Base-by-base conservation (phyloP, 2,888 invertebrate species). In the Diploptera punctata region DNA sequence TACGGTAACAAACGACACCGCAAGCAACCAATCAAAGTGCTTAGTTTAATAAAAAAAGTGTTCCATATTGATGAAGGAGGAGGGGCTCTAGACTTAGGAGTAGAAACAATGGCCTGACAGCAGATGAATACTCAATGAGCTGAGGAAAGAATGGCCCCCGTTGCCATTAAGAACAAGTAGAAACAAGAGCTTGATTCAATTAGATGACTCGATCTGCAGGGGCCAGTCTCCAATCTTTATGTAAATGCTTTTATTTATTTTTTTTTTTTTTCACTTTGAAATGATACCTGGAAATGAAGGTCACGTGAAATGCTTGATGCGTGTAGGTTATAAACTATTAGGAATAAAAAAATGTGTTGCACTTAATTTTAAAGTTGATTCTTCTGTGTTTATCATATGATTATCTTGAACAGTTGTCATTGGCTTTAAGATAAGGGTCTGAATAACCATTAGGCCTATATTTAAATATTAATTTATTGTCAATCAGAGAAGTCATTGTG, bases 21-120 rank as follows among this genome's bases (percentile, higher is more conserved):
- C 69, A 44, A 57, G 57, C 69, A 57, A 21, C 69, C 69, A 69
- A 69, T 69, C 69, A 69, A 69, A 69, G 60, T 57, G 44, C 65
- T 65, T 47, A 65, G 44, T 44, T 47, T 65, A 47, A n/a, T n/a
- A n/a, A n/a, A 57, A 57, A 57, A 24, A 65, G 44, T 70, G 70
- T 73, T 73, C 67, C 54, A 73, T 73, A 70, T 73, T 73, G 70
- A 73, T 70, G 73, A 73, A 61, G 67, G 57, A 60, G 73, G 33
- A 70, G 70, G 57, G 67, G 16, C 69, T 24, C n/a, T 5, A 24
- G 38, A 24, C 31, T 31, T n/a, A n/a, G 10, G 16, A 10, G 33
- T 54, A 60, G 57, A 57, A 57, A 69, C 69, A 69, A 69, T 69
- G 69, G 69, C 26, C 65, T 47, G 65, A 65, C 26, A 19, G 65